Percentiles rank a stretch among this genome's conserved stretches.
phyloP scores from a whole-genome alignment of 2,797 vertebrate genomes.

The Amphiprion clarkii region DNA sequence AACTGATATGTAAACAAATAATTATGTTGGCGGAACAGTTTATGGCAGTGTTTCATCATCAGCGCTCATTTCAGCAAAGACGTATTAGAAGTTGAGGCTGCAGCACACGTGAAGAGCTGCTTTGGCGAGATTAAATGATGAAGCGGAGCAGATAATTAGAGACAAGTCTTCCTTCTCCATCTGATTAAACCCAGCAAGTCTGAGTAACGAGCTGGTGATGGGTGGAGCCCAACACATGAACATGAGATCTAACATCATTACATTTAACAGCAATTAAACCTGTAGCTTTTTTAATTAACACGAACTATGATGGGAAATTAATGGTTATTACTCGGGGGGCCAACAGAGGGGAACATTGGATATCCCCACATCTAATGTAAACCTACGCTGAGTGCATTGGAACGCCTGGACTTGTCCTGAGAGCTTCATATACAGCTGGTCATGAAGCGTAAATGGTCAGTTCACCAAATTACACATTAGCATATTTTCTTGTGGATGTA shows the following conservation, averaged over 20 bases:
- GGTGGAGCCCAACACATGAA: conserved; percentile 81
- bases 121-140: conserved; percentile 78
- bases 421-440: conserved; percentile 14
- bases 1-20: conserved; percentile 45
- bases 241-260: conserved; percentile 87
- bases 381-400: conserved; percentile 26
- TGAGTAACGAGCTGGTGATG: conserved; percentile 82
- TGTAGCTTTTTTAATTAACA: conserved; percentile 87
- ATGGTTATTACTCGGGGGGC: conserved; percentile 81
- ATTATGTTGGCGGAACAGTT: conserved; percentile 43
- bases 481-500: not conserved
- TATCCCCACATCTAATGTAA: conserved; percentile 53
- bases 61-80: conserved; percentile 27
- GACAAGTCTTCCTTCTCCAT: conserved; percentile 77
- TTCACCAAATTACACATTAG: conserved; percentile 20
- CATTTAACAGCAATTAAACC: conserved; percentile 86
- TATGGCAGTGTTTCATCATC: conserved; percentile 49
- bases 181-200: conserved; percentile 84
- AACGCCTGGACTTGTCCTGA: conserved; percentile 19
- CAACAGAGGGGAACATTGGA: conserved; percentile 65
- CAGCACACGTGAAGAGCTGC: conserved; percentile 52
- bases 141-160: conserved; percentile 83
- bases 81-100: conserved; percentile 46
- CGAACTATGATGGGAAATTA: conserved; percentile 85
- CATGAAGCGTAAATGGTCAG: conserved; percentile 4